Percentiles rank a stretch among this genome's conserved stretches.
Evolutionary conservation across 2,888 invertebrate genomes (phyloP).

Genomic region (Drosophila macrospina): DNA sequence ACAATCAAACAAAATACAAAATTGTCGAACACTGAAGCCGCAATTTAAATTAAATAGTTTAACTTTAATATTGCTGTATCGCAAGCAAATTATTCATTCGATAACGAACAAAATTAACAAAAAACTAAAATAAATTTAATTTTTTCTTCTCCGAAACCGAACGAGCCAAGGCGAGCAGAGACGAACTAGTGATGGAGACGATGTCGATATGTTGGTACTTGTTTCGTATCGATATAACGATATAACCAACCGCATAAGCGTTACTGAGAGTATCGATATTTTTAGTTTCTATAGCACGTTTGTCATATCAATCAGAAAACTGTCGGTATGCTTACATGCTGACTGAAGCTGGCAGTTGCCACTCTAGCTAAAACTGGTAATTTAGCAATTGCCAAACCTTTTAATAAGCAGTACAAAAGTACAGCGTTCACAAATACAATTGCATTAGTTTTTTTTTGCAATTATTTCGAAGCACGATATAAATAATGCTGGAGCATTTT

Average conservation of each 20-base stretch:
- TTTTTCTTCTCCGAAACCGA: slow-evolving; percentile 53
- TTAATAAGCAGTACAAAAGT: no score
- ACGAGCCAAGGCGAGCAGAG: slow-evolving; percentile 53
- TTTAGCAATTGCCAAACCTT: no score
- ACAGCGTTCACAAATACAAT: no score
- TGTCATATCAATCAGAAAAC: not conserved
- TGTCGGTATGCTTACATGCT: not conserved
- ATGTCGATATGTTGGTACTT: not conserved
- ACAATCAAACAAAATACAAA: slow-evolving; percentile 38
- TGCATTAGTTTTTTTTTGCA: not conserved
- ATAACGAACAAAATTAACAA: slow-evolving; percentile 59
- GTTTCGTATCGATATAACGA: slow-evolving; percentile 19
- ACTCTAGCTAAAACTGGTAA: no score
- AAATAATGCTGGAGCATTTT: not conserved
- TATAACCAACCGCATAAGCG: not conserved
- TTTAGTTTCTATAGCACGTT: not conserved
- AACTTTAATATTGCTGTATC: slow-evolving; percentile 16
- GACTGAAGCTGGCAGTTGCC: slow-evolving; percentile 18
- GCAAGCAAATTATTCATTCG: slow-evolving; percentile 32
- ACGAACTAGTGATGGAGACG: slow-evolving; percentile 50
- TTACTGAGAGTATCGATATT: not conserved
- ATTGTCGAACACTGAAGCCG: slow-evolving; percentile 33
- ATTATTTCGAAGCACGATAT: slow-evolving; percentile 4
- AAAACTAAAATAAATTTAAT: slow-evolving; percentile 56
- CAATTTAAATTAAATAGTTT: slow-evolving; percentile 29